Percentiles rank a stretch among this genome's conserved stretches.
These are phyloP conservation scores for Cantharis nigra DNA, from an alignment of 2,888 invertebrate genomes.

Conservation along the genomic window DNA sequence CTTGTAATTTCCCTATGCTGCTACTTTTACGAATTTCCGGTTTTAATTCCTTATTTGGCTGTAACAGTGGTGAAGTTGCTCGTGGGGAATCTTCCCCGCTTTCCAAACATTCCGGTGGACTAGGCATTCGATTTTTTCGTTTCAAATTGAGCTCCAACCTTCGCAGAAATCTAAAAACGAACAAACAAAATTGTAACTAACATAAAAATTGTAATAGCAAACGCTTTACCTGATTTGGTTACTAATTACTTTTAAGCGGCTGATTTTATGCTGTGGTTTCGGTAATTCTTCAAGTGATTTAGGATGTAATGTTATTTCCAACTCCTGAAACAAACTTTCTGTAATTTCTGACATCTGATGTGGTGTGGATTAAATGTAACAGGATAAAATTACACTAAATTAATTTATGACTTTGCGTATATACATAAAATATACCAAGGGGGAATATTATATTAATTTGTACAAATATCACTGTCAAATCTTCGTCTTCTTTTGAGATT, in stretches of 20 bases:
- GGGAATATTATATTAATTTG: neutral
- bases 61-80: conserved; percentile 67
- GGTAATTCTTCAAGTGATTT: conserved; percentile 63
- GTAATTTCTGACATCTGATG: neutral
- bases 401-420: neutral
- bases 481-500: too few relatives aligned
- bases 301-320: conserved; percentile 62
- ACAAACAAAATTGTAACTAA: neutral
- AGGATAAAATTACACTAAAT: neutral
- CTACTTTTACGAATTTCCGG: conserved; percentile 54
- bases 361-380: neutral
- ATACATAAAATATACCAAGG: neutral
- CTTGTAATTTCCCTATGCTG: conserved; percentile 51
- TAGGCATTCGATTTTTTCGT: conserved; percentile 64
- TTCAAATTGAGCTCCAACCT: conserved; percentile 73
- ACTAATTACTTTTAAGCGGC: conserved; percentile 72
- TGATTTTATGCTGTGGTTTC: conserved; percentile 65
- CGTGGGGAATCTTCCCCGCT: conserved; percentile 64
- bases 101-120: conserved; percentile 59
- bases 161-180: conserved; percentile 65
- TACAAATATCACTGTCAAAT: neutral
- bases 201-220: neutral
- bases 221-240: conserved; percentile 72
- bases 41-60: conserved; percentile 49
- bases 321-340: conserved; percentile 41